Evolutionary conservation across 2,888 invertebrate species (phyloP).

Genomic region (Cotesia congregata): DNA sequence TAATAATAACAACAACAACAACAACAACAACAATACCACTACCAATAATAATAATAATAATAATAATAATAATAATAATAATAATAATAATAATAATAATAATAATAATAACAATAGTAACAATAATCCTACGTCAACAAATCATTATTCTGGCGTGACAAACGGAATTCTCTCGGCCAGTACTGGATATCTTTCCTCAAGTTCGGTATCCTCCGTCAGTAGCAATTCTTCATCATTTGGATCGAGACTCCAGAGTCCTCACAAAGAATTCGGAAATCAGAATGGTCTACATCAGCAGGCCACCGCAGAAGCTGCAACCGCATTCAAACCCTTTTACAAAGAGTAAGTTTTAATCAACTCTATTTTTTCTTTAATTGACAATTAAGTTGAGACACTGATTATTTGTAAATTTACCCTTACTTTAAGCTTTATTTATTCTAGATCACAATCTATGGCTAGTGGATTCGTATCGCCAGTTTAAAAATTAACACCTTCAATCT

Average conservation of each 20-base stretch:
- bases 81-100: too few species aligned
- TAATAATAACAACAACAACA: conserved; percentile 60
- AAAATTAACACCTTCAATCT: conserved; percentile 51
- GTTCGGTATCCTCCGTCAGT: conserved; percentile 74
- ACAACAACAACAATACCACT: conserved; percentile 56
- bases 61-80: too few species aligned
- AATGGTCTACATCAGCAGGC: conserved; percentile 67
- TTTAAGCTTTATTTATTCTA: conserved; percentile 58
- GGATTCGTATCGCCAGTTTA: conserved; percentile 84
- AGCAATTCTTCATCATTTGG: conserved; percentile 67
- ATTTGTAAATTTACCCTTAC: conserved; percentile 1
- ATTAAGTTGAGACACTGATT: too few species aligned
- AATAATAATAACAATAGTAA: too few species aligned
- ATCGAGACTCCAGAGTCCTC: conserved; percentile 71
- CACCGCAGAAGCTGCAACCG: conserved; percentile 72
- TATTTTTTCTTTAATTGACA: not conserved
- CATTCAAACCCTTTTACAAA: conserved; percentile 92
- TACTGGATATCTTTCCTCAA: conserved; percentile 70
- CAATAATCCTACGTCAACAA: too few species aligned
- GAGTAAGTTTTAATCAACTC: conserved; percentile 75
- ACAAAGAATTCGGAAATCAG: conserved; percentile 68
- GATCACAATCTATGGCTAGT: conserved; percentile 81
- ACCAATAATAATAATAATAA: conserved; percentile 38
- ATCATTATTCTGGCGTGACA: too few species aligned
- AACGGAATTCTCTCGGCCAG: conserved; percentile 64